Conservation (phyloP, 2,888 invertebrate species). For the Chydorus sphaericus region DNA sequence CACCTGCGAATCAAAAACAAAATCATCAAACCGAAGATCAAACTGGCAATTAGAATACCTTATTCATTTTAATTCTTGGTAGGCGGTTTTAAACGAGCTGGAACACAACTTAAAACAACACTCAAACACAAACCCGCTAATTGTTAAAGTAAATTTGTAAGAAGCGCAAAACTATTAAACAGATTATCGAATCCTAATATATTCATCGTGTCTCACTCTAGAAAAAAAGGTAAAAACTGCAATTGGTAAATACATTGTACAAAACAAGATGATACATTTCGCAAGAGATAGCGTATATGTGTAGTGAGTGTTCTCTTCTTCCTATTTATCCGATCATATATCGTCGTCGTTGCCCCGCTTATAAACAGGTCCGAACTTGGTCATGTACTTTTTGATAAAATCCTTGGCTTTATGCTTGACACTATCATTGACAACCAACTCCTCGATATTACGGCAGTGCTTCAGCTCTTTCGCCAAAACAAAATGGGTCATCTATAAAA, state of each 20-base stretch:
- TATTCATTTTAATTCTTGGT: too few relatives aligned
- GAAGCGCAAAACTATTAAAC: too few relatives aligned
- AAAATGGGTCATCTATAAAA: slow-evolving; percentile 73
- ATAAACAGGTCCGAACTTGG: slow-evolving; percentile 74
- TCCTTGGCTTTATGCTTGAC: slow-evolving; percentile 90
- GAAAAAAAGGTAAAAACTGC: slow-evolving; percentile 2
- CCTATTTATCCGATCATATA: too few relatives aligned
- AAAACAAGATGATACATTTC: not conserved
- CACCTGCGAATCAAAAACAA: too few relatives aligned
- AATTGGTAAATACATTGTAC: slow-evolving; percentile 3
- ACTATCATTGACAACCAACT: slow-evolving; percentile 72
- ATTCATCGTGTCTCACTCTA: not conserved
- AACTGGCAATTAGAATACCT: too few relatives aligned
- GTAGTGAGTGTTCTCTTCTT: too few relatives aligned
- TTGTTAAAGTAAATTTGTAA: too few relatives aligned
- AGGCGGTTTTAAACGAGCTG: too few relatives aligned
- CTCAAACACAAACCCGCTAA: too few relatives aligned
- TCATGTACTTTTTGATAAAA: slow-evolving; percentile 91
- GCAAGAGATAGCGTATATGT: not conserved
- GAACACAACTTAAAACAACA: too few relatives aligned
- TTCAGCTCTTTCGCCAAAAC: slow-evolving; percentile 90
- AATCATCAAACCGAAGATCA: too few relatives aligned
- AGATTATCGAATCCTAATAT: not conserved
- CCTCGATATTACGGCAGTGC: slow-evolving; percentile 72
- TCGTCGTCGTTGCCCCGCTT: slow-evolving; percentile 29